These are phyloP conservation scores for Platalea minor DNA, from an alignment of 2,797 vertebrate genomes.

Conservation along the genomic window DNA sequence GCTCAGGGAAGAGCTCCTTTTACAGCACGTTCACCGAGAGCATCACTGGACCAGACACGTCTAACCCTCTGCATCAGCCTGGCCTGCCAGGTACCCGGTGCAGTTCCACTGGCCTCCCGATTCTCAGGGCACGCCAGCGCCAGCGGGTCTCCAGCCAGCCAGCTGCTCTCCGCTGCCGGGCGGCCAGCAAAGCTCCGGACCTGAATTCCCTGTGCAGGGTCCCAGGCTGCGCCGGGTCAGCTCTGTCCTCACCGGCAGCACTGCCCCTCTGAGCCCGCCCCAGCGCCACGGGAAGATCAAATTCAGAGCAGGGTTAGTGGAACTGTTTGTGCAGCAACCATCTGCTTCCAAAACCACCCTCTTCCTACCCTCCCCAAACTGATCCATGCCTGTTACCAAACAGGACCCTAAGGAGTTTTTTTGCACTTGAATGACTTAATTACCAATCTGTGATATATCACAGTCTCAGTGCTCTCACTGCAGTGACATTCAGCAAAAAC, in stretches of 20 bases:
- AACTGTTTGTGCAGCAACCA: not conserved
- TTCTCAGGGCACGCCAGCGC: not conserved
- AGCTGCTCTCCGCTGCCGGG: not conserved
- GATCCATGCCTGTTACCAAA: not conserved
- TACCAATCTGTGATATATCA: not conserved
- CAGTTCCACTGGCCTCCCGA: rapidly evolving
- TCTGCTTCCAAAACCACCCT: not conserved
- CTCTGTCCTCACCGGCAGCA: not conserved
- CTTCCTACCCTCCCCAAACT: not conserved
- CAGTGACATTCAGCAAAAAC: not conserved
- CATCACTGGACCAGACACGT: not conserved
- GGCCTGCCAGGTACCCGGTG: not conserved
- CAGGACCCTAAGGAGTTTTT: not conserved
- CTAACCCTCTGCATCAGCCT: not conserved
- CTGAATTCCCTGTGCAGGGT: not conserved
- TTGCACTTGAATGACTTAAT: constrained; percentile 7
- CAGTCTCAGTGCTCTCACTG: not conserved
- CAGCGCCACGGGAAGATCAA: not conserved
- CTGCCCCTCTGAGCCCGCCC: not conserved
- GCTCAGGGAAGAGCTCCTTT: not conserved
- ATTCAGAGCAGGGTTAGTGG: not conserved
- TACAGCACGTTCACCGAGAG: not conserved
- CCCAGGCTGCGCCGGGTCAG: not conserved
- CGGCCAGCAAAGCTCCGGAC: not conserved
- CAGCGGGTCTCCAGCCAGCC: not conserved